Conservation (phyloP, 92 coral and sea anemone genomes). For the Phenganax subtilis region DNA sequence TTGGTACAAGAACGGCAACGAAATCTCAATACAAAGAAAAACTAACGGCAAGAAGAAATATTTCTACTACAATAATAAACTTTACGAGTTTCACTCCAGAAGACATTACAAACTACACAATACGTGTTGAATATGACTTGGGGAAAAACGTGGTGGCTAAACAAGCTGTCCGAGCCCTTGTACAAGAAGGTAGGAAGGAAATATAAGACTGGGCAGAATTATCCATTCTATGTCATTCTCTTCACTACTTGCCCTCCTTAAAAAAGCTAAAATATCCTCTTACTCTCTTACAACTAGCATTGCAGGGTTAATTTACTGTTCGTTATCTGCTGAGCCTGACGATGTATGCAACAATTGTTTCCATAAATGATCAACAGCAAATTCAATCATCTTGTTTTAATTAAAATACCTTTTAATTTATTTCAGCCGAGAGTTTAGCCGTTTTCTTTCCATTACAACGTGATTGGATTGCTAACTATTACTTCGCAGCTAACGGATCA, state of each 20-base stretch:
- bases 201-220: background rate
- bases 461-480: no score
- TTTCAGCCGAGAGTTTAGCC: no score
- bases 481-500: no score
- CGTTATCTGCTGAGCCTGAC: no score
- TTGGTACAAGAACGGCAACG: background rate
- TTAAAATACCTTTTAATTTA: no score
- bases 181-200: background rate
- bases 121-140: background rate
- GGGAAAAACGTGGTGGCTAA: background rate
- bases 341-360: no score
- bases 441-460: no score
- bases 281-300: no score
- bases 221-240: background rate
- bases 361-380: no score
- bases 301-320: no score
- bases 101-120: slow-evolving; percentile 5
- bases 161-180: background rate
- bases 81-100: background rate
- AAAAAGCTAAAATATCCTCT: background rate
- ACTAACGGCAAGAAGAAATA: slow-evolving; percentile 7
- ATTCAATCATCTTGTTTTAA: no score
- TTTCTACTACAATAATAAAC: background rate
- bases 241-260: background rate
- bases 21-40: background rate